Base-by-base conservation (phyloP, 64 coral and sea anemone species). In the Pocillopora damicornis region DNA sequence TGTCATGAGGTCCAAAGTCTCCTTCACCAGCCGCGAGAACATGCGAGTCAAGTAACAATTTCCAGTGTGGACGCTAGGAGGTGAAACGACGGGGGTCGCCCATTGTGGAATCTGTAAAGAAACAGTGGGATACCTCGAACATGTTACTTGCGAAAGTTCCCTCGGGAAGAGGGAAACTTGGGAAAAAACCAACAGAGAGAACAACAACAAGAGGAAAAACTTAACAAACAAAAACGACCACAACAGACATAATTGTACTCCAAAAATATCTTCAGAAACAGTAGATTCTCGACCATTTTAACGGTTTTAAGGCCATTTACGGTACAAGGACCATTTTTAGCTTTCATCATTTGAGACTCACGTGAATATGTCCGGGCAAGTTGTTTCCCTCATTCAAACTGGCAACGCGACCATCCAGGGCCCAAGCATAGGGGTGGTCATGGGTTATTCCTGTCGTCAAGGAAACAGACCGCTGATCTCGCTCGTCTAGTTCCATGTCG, bases 1-100 rank as follows among this genome's bases (percentile, higher is more conserved):
- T 2, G 23, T 60, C 76, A 96, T 88, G 37, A 93, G 60, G 59
- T 92, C 94, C 6, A 95, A 42, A 14, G 94, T 87, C 86, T 95
- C 94, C 75, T 95, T 95, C 0, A 95, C 94, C 23, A 95, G 79
- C 22, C 94, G 62, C 4, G 90, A 82, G 77, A 92, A 95, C 94
- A 95, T 95, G 12, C 94, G 94, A 9, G 94, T 86, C 51, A 95
- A 60, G 81, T 95, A 95, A 36, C 94, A 95, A 80, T 92, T 95
- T n/a, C 94, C 94, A 8, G 94, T 95, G 64, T 95, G 94, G 2
- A 95, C 90, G 75, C 94, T 95, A 11, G 94, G 94, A 11, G 94
- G 94, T 2, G 94, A 90, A 66, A 91, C 71, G 12, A 95, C 73
- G 12, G 74, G 74, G 1, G 86, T 74, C 13, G 84, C 84, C 38